These are phyloP conservation scores for Callaeas wilsoni DNA, from an alignment of 2,113 vertebrate species.

Conservation along the genomic window DNA sequence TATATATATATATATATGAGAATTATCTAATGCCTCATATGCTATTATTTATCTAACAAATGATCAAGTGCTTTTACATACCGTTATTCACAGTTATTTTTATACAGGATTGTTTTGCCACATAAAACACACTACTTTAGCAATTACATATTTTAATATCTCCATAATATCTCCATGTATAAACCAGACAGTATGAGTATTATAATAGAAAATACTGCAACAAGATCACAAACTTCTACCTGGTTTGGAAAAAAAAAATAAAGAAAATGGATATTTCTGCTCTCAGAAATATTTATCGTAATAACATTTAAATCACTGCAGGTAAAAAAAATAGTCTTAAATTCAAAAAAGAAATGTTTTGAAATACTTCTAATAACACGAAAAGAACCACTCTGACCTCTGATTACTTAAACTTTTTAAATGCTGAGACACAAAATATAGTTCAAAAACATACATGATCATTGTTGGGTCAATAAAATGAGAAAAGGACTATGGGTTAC, in stretches of 20 bases:
- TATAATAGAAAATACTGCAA: neutral
- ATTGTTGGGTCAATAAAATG: neutral
- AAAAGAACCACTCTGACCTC: rapidly evolving
- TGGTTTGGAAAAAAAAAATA: neutral
- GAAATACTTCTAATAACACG: neutral
- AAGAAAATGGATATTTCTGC: neutral
- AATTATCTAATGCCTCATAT: neutral
- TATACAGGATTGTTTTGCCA: neutral
- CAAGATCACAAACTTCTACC: neutral
- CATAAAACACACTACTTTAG: neutral
- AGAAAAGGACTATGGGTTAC: neutral
- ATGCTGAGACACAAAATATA: neutral
- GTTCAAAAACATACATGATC: neutral
- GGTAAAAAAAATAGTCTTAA: neutral
- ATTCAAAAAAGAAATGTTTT: neutral
- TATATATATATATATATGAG: neutral
- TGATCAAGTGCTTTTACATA: rapidly evolving
- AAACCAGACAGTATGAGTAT: neutral
- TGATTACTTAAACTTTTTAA: neutral
- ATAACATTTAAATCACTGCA: neutral
- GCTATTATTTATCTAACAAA: neutral
- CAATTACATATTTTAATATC: neutral
- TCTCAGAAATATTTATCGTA: neutral
- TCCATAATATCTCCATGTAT: neutral
- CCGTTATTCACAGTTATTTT: neutral